Base-by-base conservation (phyloP, 2,888 invertebrate genomes). In the Chrysolina oricalcia region DNA sequence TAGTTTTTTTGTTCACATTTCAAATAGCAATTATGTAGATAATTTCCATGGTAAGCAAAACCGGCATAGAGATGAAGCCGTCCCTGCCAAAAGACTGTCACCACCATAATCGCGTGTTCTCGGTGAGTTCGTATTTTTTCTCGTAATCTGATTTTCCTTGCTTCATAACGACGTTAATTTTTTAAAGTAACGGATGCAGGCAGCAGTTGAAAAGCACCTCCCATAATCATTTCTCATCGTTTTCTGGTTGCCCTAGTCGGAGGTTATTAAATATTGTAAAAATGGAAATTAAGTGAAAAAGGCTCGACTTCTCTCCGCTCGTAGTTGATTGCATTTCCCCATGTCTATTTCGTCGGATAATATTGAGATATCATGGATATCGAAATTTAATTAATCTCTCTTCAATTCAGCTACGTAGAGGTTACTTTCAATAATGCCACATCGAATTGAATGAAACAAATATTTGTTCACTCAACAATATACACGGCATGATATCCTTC, bases 91-190 rank as follows among this genome's bases (percentile, higher is more conserved):
- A 64, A 73, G 21, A 50, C 81, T 82, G 81, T 80, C 81, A 79
- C 76, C 79, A 72, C 75, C 79, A 77, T 79, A 78, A 81, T 75
- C 78, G 76, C 70, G 66, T 74, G 77, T 74, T 63, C 76, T 78
- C 73, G 72, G 72, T 67, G 77, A 81, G 73, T 79, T 74, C 77
- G 79, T 78, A 78, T 78, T 81, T 80, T 81, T 76, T 79, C 72
- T 70, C 71, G 70, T 78, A 75, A 77, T 74, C 79, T 72, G 74
- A 73, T 79, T 79, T 79, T 48, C 75, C 69, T 77, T 74, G 74
- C 79, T 72, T 23, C 64, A 62, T 75, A 79, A 79, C 72, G 75
- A 75, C 65, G 69, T 72, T 77, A 73, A 78, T 77, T 79, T 79
- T 77, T 79, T 76, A 73, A 74, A 68, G 68, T 69, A 72, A 56